These are phyloP conservation scores for Falco punctatus DNA, from an alignment of 2,113 vertebrate genomes.

Conservation along the genomic window DNA sequence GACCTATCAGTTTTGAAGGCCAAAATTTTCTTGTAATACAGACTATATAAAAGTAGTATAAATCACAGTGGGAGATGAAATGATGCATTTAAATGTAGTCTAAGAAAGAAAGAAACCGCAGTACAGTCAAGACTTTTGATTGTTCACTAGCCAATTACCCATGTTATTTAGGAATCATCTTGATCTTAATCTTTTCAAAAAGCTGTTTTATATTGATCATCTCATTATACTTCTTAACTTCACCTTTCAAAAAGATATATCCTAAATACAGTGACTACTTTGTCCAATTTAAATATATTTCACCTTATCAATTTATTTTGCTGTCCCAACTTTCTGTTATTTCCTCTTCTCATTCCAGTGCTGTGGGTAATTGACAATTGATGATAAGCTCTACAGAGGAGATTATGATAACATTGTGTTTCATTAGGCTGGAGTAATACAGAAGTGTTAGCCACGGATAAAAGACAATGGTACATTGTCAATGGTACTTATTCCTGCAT, in stretches of 20 bases:
- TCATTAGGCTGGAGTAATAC: background rate
- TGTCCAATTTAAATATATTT: background rate
- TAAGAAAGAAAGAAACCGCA: background rate
- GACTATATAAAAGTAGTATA: background rate
- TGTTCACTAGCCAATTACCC: slow-evolving; percentile 29
- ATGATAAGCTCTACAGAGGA: background rate
- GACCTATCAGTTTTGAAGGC: slow-evolving; percentile 8
- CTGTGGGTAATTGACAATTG: slow-evolving; percentile 10
- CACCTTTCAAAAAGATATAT: background rate
- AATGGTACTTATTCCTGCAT: background rate
- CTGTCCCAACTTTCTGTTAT: background rate
- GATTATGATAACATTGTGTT: slow-evolving; percentile 12
- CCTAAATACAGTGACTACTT: background rate
- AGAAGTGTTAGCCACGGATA: background rate
- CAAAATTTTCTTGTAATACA: slow-evolving; percentile 5
- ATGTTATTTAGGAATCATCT: slow-evolving; percentile 3
- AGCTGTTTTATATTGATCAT: background rate
- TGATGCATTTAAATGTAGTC: background rate
- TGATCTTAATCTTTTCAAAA: slow-evolving; percentile 5
- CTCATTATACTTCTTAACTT: background rate
- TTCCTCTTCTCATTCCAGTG: background rate
- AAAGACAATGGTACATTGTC: background rate
- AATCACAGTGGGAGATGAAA: slow-evolving; percentile 38
- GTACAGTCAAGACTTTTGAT: slow-evolving; percentile 3
- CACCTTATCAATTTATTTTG: background rate